Percentiles rank a stretch among this genome's conserved stretches.
Evolutionary conservation across 35 echinoderm and acorn worm species (phyloP).

Genomic region (Amphiura filiformis): DNA sequence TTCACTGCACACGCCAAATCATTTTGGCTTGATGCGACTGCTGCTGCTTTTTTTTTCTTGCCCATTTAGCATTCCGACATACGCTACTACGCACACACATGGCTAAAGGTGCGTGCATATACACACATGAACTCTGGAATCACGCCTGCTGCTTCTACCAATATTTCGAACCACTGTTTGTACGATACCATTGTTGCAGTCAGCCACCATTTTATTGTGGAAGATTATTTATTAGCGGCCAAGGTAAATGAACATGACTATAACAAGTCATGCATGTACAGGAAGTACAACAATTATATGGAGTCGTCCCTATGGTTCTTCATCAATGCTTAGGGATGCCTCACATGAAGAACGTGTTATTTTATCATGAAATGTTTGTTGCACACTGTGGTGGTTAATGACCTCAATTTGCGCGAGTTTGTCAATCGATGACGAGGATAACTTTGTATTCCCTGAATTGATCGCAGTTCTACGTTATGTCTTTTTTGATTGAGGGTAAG

Average conservation of each 20-base stretch:
- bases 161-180: not conserved
- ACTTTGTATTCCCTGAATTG: not conserved
- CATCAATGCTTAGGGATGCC: too few species aligned
- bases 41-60: not conserved
- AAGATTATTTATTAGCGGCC: not conserved
- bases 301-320: too few species aligned
- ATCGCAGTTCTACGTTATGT: not conserved
- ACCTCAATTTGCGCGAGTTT: not conserved
- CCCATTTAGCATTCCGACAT: not conserved
- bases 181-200: not conserved
- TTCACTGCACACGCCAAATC: not conserved
- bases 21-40: not conserved
- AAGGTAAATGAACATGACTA: not conserved
- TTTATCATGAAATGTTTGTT: conserved; percentile 2
- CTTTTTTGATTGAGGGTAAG: not conserved
- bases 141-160: not conserved
- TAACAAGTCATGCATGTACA: not conserved
- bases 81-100: not conserved
- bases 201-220: not conserved
- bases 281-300: too few species aligned
- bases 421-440: not conserved
- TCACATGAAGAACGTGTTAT: too few species aligned
- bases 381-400: not conserved
- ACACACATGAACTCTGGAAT: not conserved
- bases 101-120: not conserved